Evolutionary conservation across 2,797 vertebrate species (phyloP), one percentile per base, ranked within the genome.

Genomic region (Megaceryle alcyon): DNA sequence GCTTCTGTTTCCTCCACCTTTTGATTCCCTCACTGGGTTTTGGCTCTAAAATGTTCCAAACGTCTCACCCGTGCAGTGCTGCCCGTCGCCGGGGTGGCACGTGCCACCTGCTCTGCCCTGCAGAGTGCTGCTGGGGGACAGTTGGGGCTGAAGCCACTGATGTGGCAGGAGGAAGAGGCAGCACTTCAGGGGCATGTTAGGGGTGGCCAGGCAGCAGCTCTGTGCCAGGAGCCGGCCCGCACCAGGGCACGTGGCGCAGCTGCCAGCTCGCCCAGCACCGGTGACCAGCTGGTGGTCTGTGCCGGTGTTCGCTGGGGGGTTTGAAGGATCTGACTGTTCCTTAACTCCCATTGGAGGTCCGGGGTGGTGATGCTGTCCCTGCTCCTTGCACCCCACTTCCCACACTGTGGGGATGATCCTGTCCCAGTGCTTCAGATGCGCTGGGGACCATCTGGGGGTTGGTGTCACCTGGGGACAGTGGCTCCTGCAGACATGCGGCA

Each of bases 121-220:
- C 3, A 3, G 9, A 3, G 3, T 31, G 44, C 75, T 82, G 10
- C 0, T 0, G 0, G 16, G 61, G 70, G 68, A 12, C 59, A 11
- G 10, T 19, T 12, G 5, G 68, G 29, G 39, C 84, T 44, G 68
- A 53, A 53, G 56, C 64, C 48, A 10, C 31, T 2, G 13, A 18
- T 0, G 26, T 18, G 54, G 12, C 53, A 5, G 0, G 1, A 63
- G 18, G 49, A 7, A 64, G 18, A 46, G 54, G 16, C 37, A 49
- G 43, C 6, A 2, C 23, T 1, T 1, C 0, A 17, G 11, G 8
- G 19, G 22, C 33, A 12, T 1, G 0, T 10, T 3, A 1, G 0
- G 3, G 43, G 56, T 0, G 8, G 22, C 31, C 1, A 1, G 43
- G 53, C 72, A 51, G 79, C 2, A 12, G 69, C 70, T 81, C 82